Base-by-base conservation (phyloP, 2,113 vertebrate genomes). In the Brachionichthys hirsutus region DNA sequence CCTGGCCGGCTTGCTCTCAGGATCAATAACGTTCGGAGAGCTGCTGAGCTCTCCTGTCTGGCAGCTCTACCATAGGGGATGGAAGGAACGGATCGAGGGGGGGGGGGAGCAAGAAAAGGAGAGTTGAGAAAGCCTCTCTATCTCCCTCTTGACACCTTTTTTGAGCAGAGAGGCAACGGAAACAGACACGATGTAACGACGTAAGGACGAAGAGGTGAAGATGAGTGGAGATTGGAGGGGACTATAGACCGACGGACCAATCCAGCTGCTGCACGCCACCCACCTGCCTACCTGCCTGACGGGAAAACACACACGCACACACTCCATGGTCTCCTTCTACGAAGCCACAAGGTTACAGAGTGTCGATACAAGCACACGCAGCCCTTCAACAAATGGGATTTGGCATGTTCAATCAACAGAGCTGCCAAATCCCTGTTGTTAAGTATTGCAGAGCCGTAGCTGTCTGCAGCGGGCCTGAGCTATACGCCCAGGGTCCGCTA, bases 21-120 rank as follows among this genome's bases (percentile, higher is more conserved):
- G 89, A 89, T 89, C 89, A 88, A 91, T 90, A 91, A 87, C 67
- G 64, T 78, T 89, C 77, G 81, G 75, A 85, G 87, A 82, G 85
- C 84, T 75, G 82, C 87, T 87, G 86, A 91, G 83, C 78, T 72
- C 81, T 90, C 78, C 81, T 84, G 86, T 90, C 86, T 89, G 82
- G 85, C 85, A 85, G 80, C 77, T 78, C 69, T 34, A 83, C 84
- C 78, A 80, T 82, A 72, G 81, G 83, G 84, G 85, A 78, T 64
- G 84, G 66, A 66, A 53, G 62, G 61, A 77, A 71, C 14, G 48
- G 63, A 55, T 55, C 45, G 47, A 24, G 14, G 11, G 18, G 18
- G 54, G 15, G 40, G 55, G 45, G 74, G 60, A 52, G 47, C 66
- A 49, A 75, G 81, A 78, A 86, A 72, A 72, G 49, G 51, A 80